These are phyloP conservation scores for Porites lutea DNA, from an alignment of 64 coral and sea anemone species.

Conservation along the genomic window DNA sequence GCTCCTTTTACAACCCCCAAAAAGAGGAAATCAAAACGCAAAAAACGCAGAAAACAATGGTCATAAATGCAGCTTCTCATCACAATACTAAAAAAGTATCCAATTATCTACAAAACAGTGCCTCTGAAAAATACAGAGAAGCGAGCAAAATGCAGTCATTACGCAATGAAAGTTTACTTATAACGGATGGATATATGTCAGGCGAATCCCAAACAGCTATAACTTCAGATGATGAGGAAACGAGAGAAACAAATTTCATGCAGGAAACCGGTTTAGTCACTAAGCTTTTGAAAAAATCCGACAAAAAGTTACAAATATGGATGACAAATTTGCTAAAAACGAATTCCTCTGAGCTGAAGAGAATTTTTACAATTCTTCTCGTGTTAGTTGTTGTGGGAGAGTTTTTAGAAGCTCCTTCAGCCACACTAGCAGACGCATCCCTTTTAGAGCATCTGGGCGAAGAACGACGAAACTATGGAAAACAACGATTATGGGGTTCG, in stretches of 20 bases:
- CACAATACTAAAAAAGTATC: too few species aligned
- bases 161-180: neutral
- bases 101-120: neutral
- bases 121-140: neutral
- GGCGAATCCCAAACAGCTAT: neutral
- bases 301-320: slow-evolving; percentile 30
- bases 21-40: neutral
- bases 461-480: slow-evolving; percentile 95
- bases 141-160: too few species aligned
- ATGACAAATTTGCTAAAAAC: slow-evolving; percentile 94
- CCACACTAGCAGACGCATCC: slow-evolving; percentile 94
- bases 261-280: neutral
- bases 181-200: neutral
- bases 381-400: slow-evolving; percentile 96
- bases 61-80: too few species aligned
- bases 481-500: slow-evolving; percentile 96
- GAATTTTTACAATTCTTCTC: slow-evolving; percentile 93
- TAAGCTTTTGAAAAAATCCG: neutral
- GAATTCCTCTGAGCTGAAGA: slow-evolving; percentile 81
- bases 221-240: neutral
- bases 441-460: slow-evolving; percentile 93
- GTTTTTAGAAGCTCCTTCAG: slow-evolving; percentile 93
- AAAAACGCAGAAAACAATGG: neutral
- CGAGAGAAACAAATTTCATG: neutral
- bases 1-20: neutral